Conservation (phyloP, 2,113 vertebrate species). For the Pteruthius melanotis region DNA sequence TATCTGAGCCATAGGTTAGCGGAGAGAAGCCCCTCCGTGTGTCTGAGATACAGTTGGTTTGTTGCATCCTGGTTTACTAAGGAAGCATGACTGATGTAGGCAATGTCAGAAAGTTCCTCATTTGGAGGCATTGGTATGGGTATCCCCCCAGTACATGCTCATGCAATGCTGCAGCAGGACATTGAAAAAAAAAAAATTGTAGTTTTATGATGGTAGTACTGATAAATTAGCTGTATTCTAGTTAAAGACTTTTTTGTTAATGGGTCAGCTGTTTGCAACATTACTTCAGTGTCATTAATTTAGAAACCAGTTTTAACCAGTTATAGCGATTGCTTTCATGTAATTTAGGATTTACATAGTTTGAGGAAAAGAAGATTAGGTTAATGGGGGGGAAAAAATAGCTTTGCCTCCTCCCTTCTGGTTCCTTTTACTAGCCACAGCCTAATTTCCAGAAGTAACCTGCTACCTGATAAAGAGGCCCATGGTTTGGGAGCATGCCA, state of each 20-base stretch:
- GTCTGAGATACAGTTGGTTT: neutral
- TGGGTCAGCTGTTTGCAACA: constrained; percentile 25
- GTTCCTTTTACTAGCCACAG: neutral
- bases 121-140: neutral
- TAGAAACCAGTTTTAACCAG: constrained; percentile 32
- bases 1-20: neutral
- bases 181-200: neutral
- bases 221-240: constrained; percentile 11
- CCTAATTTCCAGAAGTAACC: neutral
- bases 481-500: neutral
- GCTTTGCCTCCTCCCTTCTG: neutral
- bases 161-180: neutral
- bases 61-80: neutral
- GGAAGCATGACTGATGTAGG: neutral
- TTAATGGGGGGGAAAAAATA: constrained; percentile 7
- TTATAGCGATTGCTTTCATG: neutral
- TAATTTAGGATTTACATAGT: constrained; percentile 45
- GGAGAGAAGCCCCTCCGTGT: neutral
- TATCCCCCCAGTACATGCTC: neutral
- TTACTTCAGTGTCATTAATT: constrained; percentile 25
- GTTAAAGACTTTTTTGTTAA: constrained; percentile 19
- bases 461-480: neutral
- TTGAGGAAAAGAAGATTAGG: constrained; percentile 45
- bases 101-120: neutral
- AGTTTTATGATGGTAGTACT: neutral